phyloP scores from a whole-genome alignment of 2,888 invertebrate genomes.

The Apamea crenata region DNA sequence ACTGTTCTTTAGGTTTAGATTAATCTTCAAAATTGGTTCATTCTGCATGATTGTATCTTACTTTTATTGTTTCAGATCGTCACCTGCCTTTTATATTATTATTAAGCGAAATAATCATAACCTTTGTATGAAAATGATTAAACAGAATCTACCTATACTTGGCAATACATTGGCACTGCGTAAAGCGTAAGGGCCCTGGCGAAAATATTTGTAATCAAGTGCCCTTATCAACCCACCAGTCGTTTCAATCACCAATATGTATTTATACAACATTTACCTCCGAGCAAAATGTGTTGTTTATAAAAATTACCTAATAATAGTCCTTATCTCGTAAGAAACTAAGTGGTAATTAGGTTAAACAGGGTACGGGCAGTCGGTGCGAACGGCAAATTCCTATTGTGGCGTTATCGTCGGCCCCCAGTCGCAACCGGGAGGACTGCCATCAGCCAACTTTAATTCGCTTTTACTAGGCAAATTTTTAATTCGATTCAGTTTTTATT shows the following conservation, averaged over 20 bases:
- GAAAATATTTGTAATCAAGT: slow-evolving; percentile 47
- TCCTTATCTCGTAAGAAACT: slow-evolving; percentile 73
- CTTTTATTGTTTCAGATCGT: not conserved
- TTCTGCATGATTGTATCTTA: not conserved
- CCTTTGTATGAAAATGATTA: not conserved
- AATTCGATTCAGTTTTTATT: slow-evolving; percentile 79
- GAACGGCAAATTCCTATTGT: slow-evolving; percentile 87
- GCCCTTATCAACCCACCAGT: slow-evolving; percentile 51
- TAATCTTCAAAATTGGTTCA: not conserved
- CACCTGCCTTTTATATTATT: not conserved
- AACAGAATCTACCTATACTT: not conserved
- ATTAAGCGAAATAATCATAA: not conserved
- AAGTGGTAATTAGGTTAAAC: slow-evolving; percentile 82
- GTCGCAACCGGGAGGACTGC: slow-evolving; percentile 76
- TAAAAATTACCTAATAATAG: slow-evolving; percentile 77
- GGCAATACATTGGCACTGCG: not conserved
- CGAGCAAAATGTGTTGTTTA: slow-evolving; percentile 61
- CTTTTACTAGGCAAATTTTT: slow-evolving; percentile 85
- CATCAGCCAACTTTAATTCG: slow-evolving; percentile 85
- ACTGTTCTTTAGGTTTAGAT: not conserved
- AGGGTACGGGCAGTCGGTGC: slow-evolving; percentile 79
- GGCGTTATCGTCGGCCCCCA: slow-evolving; percentile 85
- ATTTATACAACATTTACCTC: slow-evolving; percentile 60
- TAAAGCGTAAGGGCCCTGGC: slow-evolving; percentile 19
- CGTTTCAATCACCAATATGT: slow-evolving; percentile 59